Conservation (phyloP, 2,888 invertebrate species). For the Euplexia lucipara region DNA sequence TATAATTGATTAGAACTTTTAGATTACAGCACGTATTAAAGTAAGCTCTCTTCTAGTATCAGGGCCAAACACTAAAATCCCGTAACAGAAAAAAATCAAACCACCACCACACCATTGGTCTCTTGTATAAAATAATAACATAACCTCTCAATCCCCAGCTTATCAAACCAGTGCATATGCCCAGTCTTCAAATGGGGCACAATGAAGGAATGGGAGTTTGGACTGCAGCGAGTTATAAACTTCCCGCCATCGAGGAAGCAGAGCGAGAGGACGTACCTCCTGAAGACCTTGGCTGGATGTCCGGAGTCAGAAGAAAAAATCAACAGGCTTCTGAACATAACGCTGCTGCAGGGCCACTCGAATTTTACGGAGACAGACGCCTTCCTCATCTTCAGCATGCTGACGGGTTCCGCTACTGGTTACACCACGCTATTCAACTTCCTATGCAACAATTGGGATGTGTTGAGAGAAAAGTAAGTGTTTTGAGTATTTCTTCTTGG, state of each 20-base stretch:
- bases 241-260: constrained; percentile 93
- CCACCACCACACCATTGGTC: not conserved
- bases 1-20: no score
- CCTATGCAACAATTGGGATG: constrained; percentile 93
- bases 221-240: constrained; percentile 94
- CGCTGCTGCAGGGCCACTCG: constrained; percentile 93
- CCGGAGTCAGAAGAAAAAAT: constrained; percentile 94
- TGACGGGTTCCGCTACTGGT: constrained; percentile 93
- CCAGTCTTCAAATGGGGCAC: constrained; percentile 96
- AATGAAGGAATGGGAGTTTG: constrained; percentile 95
- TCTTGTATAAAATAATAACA: not conserved
- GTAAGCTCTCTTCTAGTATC: no score
- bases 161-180: constrained; percentile 94
- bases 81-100: no score
- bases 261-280: constrained; percentile 94
- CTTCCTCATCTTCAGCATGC: constrained; percentile 94
- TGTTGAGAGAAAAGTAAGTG: constrained; percentile 92
- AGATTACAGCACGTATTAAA: no score
- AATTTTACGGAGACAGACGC: constrained; percentile 95
- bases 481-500: not conserved
- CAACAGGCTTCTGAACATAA: constrained; percentile 91
- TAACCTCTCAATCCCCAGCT: constrained; percentile 83
- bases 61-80: no score
- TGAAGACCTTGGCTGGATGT: constrained; percentile 95
- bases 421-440: constrained; percentile 94